Conservation (phyloP, 1,140 invertebrate genomes). For the Rhopalosiphum padi region DNA sequence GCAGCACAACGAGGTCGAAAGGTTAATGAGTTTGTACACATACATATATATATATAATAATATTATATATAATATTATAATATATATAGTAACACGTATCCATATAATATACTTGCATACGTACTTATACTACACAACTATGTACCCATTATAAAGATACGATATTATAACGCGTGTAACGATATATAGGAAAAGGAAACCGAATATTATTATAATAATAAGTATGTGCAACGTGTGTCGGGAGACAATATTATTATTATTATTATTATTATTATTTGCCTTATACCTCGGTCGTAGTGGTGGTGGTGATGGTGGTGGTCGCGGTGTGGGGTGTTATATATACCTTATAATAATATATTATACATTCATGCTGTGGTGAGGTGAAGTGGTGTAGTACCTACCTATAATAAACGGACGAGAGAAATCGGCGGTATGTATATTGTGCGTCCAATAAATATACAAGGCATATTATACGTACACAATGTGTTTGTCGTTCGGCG, state of each 20-base stretch:
- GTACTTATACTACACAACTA: background rate
- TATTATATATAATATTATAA: background rate
- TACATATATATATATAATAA: background rate
- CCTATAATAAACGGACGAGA: conserved; percentile 12
- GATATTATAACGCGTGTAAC: background rate
- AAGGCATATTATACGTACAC: background rate
- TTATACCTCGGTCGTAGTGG: background rate
- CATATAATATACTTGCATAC: background rate
- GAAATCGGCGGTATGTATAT: conserved; percentile 35
- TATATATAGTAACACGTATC: background rate
- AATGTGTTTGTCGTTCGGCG: conserved; percentile 37
- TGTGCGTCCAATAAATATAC: background rate
- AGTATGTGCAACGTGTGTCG: background rate
- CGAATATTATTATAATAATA: conserved; percentile 42
- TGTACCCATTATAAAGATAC: conserved; percentile 17
- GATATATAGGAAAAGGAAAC: conserved; percentile 41
- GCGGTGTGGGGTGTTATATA: conserved; percentile 1
- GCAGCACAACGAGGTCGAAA: conserved; percentile 42
- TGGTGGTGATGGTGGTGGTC: background rate
- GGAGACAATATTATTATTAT: conserved; percentile 32
- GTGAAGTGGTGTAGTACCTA: background rate
- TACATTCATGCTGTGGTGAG: background rate
- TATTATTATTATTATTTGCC: conserved; percentile 40
- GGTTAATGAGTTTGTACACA: conserved; percentile 42
- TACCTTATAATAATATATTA: conserved; percentile 19